Evolutionary conservation across 2,797 vertebrate genomes (phyloP).

Genomic region (Taenioides sp.): DNA sequence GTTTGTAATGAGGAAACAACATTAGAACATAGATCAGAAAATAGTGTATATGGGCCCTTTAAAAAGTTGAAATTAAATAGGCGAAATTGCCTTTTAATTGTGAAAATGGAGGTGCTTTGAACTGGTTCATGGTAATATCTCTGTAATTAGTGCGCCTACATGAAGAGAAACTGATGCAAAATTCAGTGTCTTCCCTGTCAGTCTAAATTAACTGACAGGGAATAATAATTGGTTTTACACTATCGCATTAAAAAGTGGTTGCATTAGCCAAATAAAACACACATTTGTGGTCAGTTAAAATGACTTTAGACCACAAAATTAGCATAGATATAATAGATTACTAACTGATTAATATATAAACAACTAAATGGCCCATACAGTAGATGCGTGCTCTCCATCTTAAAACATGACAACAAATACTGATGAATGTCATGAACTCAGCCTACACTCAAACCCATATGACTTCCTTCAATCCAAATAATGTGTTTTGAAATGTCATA

Average conservation of each 20-base stretch:
- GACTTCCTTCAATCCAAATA: neutral
- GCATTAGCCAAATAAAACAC: neutral
- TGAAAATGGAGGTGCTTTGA: neutral
- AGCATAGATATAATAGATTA: too few relatives aligned
- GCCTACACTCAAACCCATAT: neutral
- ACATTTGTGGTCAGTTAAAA: neutral
- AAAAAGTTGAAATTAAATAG: too few relatives aligned
- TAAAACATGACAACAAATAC: neutral
- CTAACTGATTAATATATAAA: too few relatives aligned
- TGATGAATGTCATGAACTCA: neutral
- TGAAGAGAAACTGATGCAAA: neutral
- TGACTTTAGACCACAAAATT: too few relatives aligned
- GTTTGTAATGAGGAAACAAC: too few relatives aligned
- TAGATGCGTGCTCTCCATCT: neutral
- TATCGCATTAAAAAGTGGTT: neutral
- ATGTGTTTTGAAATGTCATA: constrained; percentile 2
- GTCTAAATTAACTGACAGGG: neutral
- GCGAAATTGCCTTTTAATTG: neutral
- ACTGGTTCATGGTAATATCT: neutral
- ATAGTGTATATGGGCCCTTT: too few relatives aligned
- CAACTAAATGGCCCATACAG: too few relatives aligned
- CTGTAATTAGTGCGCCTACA: neutral
- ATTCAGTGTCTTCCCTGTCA: neutral
- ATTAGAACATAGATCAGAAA: too few relatives aligned
- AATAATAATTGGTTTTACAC: too few relatives aligned